These are phyloP conservation scores for Oreochromis spilurus DNA, from an alignment of 2,113 vertebrate species.

Conservation along the genomic window DNA sequence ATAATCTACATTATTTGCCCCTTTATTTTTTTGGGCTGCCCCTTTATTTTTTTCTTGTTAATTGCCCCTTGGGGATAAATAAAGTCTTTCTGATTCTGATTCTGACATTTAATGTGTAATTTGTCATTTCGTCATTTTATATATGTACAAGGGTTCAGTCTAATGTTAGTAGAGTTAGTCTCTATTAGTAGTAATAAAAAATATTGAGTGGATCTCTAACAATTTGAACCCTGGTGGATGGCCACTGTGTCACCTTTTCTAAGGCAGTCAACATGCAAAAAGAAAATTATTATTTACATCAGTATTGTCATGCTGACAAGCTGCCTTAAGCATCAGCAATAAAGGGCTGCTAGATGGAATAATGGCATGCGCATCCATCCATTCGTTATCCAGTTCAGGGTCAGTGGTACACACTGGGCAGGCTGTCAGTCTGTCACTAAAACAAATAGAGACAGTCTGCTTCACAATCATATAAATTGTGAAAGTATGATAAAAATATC, in stretches of 20 bases:
- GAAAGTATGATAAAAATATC: not conserved
- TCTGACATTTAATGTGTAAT: not conserved
- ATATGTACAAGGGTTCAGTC: not conserved
- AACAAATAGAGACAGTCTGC: not conserved
- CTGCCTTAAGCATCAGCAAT: not conserved
- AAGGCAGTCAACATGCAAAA: not conserved
- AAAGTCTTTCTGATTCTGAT: too few species aligned
- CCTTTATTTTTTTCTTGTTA: too few species aligned
- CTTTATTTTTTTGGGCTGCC: too few species aligned
- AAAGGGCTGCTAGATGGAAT: not conserved
- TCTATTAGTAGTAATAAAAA: not conserved
- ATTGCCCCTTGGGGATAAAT: too few species aligned
- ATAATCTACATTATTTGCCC: not conserved
- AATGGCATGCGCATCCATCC: not conserved
- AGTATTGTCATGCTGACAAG: not conserved
- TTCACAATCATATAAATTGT: not conserved
- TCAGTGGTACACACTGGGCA: not conserved
- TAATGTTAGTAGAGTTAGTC: not conserved
- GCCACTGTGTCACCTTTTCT: not conserved
- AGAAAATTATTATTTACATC: not conserved
- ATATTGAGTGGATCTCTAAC: not conserved
- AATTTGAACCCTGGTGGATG: not conserved
- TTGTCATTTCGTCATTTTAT: not conserved
- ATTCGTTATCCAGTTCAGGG: not conserved
- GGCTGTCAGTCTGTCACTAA: not conserved